Evolutionary conservation across 2,797 vertebrate species (phyloP).

Genomic region (Phataginus tetradactyla): DNA sequence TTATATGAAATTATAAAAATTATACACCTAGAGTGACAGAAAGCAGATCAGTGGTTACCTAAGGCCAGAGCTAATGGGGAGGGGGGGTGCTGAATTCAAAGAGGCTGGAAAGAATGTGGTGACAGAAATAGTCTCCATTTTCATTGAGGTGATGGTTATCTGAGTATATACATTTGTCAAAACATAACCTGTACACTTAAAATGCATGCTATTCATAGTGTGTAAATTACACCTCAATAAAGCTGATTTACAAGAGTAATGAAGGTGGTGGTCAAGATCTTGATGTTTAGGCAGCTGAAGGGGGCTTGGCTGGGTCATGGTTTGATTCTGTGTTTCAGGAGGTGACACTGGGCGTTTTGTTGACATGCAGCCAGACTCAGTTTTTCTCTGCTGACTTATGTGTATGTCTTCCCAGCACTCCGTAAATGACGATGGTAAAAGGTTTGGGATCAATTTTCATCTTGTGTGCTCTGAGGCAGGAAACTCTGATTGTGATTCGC

Average conservation of each 20-base stretch:
- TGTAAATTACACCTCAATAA: neutral
- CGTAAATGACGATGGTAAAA: slow-evolving; percentile 49
- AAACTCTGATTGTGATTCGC: slow-evolving; percentile 45
- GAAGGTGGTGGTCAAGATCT: neutral
- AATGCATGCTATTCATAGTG: neutral
- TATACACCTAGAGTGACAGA: neutral
- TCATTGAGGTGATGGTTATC: neutral
- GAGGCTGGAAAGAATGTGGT: neutral
- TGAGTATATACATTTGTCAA: neutral
- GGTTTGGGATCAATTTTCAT: slow-evolving; percentile 66
- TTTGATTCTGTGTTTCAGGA: neutral
- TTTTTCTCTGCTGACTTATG: slow-evolving; percentile 43
- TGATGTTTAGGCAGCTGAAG: neutral
- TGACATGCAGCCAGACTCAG: neutral
- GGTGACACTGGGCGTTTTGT: rapidly evolving
- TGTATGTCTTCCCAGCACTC: neutral
- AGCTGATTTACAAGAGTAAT: neutral
- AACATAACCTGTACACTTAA: neutral
- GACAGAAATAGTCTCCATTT: neutral
- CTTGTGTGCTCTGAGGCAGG: slow-evolving; percentile 29
- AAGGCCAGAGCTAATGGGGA: neutral
- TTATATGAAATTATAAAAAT: neutral
- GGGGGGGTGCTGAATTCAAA: neutral
- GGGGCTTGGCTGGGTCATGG: neutral
- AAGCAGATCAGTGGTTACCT: neutral